Percentiles rank a stretch among this genome's conserved stretches.
Conservation (phyloP, 2,888 invertebrate species). For the Trissolcus japonicus region DNA sequence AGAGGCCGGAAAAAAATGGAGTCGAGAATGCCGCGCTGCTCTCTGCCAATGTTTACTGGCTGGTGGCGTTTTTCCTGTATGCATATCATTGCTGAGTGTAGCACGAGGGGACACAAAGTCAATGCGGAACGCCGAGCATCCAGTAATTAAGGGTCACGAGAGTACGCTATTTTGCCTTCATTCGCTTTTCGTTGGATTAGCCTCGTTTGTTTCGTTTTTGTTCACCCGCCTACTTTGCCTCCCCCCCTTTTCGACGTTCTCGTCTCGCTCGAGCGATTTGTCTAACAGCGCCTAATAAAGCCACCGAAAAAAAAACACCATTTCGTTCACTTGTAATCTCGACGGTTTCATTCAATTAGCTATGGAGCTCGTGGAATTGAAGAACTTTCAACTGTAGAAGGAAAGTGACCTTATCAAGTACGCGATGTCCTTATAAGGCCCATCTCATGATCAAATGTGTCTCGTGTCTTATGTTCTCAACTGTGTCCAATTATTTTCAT, state of each 20-base stretch:
- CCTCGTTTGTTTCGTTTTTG: constrained; percentile 16
- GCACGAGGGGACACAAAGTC: constrained; percentile 25
- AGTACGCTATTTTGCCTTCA: constrained; percentile 34
- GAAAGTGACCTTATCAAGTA: constrained; percentile 56
- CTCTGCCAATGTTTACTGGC: constrained; percentile 49
- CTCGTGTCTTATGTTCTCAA: constrained; percentile 5
- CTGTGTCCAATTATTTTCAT: not conserved
- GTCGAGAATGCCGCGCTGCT: constrained; percentile 52
- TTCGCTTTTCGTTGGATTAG: constrained; percentile 34
- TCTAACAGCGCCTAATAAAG: constrained; percentile 47
- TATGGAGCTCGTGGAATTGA: constrained; percentile 17
- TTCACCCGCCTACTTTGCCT: not conserved
- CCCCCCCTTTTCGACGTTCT: not conserved
- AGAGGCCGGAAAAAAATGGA: constrained; percentile 55
- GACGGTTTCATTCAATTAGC: constrained; percentile 22
- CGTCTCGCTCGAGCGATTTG: constrained; percentile 3
- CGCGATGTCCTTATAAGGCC: constrained; percentile 49
- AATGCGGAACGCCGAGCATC: constrained; percentile 14
- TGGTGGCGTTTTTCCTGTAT: constrained; percentile 50
- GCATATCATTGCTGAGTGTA: constrained; percentile 60
- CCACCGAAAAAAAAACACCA: constrained; percentile 31
- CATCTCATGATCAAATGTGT: constrained; percentile 21
- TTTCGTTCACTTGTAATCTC: constrained; percentile 22
- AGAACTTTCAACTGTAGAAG: constrained; percentile 36
- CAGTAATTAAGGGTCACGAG: constrained; percentile 44